These are phyloP conservation scores for Drepana arcuata DNA, from an alignment of 1,140 invertebrate genomes.

Conservation along the genomic window DNA sequence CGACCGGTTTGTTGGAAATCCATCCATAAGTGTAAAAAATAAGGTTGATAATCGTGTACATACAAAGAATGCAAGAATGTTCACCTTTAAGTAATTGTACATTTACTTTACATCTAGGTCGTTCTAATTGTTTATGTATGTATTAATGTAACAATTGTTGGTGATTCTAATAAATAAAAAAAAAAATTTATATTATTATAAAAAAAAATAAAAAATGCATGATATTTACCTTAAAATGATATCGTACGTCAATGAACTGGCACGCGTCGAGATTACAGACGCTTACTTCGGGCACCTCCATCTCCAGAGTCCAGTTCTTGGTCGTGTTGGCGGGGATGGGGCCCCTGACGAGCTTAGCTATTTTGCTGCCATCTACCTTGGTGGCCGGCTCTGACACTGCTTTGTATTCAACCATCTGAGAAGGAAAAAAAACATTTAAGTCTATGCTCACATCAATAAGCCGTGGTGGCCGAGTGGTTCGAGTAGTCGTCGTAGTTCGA, in stretches of 20 bases:
- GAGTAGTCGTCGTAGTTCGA: too few relatives aligned
- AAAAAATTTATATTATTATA: background rate
- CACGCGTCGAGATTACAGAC: constrained; percentile 77
- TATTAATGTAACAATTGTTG: background rate
- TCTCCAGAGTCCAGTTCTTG: constrained; percentile 72
- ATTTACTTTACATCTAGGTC: background rate
- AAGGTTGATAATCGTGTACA: background rate
- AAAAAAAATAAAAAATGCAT: background rate
- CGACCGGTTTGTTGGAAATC: too few relatives aligned
- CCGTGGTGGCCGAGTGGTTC: too few relatives aligned
- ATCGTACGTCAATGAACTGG: constrained; percentile 76
- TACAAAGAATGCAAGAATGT: background rate
- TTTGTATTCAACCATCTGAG: constrained; percentile 74
- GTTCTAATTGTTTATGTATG: background rate
- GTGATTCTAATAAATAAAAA: background rate
- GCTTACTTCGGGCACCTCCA: constrained; percentile 76
- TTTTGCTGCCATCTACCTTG: constrained; percentile 64
- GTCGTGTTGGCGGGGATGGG: constrained; percentile 71
- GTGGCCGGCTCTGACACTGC: constrained; percentile 69
- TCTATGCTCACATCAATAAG: too few relatives aligned
- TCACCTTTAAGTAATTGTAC: background rate
- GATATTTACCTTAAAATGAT: constrained; percentile 73
- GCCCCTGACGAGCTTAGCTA: constrained; percentile 73
- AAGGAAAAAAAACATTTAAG: too few relatives aligned
- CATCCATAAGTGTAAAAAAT: too few relatives aligned